These are phyloP conservation scores for Tridacna gigas DNA, from an alignment of 2,888 invertebrate genomes.

Conservation along the genomic window DNA sequence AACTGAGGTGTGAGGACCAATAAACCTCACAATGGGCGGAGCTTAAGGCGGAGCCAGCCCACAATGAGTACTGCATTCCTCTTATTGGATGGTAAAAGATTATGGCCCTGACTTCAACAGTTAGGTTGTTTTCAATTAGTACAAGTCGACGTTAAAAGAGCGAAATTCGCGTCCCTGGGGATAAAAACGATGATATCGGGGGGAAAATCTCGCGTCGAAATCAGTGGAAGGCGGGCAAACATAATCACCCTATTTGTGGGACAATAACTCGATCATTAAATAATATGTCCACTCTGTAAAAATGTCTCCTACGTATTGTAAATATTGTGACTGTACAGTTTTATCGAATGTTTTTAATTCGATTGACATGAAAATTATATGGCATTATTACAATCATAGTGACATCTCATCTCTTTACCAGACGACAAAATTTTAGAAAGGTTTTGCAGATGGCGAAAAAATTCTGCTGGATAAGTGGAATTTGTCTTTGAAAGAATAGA, in stretches of 20 bases:
- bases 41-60: conserved; percentile 28
- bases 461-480: neutral
- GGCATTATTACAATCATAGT: conserved; percentile 18
- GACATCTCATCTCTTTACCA: conserved; percentile 5
- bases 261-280: conserved; percentile 62
- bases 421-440: neutral
- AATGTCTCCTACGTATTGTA: conserved; percentile 51
- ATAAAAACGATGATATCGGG: conserved; percentile 34
- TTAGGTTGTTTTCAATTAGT: conserved; percentile 24
- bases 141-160: neutral
- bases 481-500: neutral
- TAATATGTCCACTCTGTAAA: conserved; percentile 56
- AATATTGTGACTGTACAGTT: conserved; percentile 47
- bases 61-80: conserved; percentile 13
- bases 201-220: conserved; percentile 44
- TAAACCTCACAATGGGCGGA: conserved; percentile 40
- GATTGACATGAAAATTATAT: conserved; percentile 29
- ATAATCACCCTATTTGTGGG: conserved; percentile 61
- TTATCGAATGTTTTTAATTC: neutral
- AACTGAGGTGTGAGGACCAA: conserved; percentile 35
- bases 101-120: conserved; percentile 1
- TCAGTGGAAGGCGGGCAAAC: conserved; percentile 58
- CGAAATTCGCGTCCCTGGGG: conserved; percentile 12
- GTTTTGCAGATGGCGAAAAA: neutral
- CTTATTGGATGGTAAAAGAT: conserved; percentile 36